phyloP scores from a whole-genome alignment of 2,888 invertebrate genomes.

The Campopleginae sp. region DNA sequence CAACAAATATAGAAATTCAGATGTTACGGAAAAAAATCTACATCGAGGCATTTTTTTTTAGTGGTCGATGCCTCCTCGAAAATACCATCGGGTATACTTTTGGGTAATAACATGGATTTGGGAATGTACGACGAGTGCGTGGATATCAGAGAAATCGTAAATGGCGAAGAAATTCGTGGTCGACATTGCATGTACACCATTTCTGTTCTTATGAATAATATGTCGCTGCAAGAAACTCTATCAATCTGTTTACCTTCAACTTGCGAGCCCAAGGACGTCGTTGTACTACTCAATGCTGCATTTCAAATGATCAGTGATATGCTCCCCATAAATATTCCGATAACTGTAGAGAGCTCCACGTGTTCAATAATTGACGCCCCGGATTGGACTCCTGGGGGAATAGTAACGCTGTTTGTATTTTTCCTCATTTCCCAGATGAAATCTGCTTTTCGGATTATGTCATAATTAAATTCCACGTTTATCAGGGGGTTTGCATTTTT shows the following conservation, averaged over 20 bases:
- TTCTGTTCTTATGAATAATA: slow-evolving; percentile 71
- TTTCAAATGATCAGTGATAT: slow-evolving; percentile 30
- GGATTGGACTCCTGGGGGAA: slow-evolving; percentile 68
- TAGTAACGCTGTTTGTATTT: slow-evolving; percentile 66
- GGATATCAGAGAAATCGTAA: slow-evolving; percentile 67
- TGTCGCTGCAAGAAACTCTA: slow-evolving; percentile 76
- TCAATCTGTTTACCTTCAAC: slow-evolving; percentile 84
- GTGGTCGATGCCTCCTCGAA: slow-evolving; percentile 85
- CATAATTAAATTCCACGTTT: neutral
- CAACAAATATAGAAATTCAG: neutral
- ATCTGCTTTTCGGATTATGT: neutral
- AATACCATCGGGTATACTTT: slow-evolving; percentile 83
- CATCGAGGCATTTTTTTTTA: slow-evolving; percentile 71
- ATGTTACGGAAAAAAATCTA: neutral
- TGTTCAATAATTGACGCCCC: slow-evolving; percentile 63
- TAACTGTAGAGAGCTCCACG: slow-evolving; percentile 12
- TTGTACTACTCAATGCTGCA: slow-evolving; percentile 49
- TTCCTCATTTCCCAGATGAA: neutral
- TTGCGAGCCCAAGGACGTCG: slow-evolving; percentile 80
- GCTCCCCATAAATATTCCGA: slow-evolving; percentile 12
- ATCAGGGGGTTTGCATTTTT: neutral
- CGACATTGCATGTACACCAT: slow-evolving; percentile 82
- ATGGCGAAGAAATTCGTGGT: slow-evolving; percentile 79
- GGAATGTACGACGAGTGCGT: slow-evolving; percentile 85
- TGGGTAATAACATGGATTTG: slow-evolving; percentile 83